phyloP scores from a whole-genome alignment of 2,113 vertebrate species.

The Lophochroa leadbeateri region DNA sequence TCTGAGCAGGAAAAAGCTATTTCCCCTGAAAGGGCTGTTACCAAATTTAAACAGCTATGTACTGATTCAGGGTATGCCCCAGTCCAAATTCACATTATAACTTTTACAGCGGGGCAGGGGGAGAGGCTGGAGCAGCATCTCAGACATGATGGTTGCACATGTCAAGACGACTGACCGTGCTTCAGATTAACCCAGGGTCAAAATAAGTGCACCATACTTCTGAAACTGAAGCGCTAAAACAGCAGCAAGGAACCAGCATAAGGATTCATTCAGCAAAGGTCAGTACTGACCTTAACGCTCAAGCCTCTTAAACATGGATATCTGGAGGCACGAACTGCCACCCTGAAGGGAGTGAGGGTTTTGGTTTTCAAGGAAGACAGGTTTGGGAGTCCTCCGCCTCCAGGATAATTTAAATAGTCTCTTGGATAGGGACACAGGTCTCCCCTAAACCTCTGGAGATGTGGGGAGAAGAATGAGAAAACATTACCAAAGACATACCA shows the following conservation, averaged over 20 bases:
- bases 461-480: not conserved
- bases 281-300: not conserved
- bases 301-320: accelerated
- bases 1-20: not conserved
- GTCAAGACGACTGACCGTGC: accelerated
- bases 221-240: not conserved
- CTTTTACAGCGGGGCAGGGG: not conserved
- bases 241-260: not conserved
- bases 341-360: too few species aligned
- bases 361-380: not conserved
- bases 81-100: accelerated
- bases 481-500: not conserved
- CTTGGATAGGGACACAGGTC: not conserved
- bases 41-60: not conserved
- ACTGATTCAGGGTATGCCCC: not conserved
- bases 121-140: not conserved
- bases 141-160: accelerated
- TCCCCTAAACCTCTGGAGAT: not conserved
- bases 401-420: accelerated
- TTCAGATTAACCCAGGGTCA: not conserved
- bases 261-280: not conserved
- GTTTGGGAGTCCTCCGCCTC: not conserved
- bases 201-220: not conserved
- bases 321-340: accelerated
- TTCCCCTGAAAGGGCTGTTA: not conserved